Evolutionary conservation across 1,140 invertebrate species (phyloP).

Genomic region (Trachymyrmex septentrionalis): DNA sequence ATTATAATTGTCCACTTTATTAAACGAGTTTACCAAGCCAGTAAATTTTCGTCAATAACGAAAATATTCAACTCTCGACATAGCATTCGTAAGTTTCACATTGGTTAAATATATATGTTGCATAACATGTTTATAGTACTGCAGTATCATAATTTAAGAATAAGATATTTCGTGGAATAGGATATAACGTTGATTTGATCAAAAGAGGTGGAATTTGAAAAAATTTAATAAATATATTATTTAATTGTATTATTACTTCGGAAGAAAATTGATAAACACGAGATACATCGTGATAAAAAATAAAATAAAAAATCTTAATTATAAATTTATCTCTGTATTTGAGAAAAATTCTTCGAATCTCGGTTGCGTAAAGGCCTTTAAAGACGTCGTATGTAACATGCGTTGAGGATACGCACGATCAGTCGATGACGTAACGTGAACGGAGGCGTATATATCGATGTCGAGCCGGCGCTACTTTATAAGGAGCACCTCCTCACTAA

Average conservation of each 20-base stretch:
- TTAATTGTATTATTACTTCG: neutral
- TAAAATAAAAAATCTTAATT: conserved; percentile 8
- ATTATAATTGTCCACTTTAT: neutral
- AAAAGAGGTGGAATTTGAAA: neutral
- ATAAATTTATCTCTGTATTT: conserved; percentile 6
- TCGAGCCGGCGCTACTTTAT: conserved; percentile 81
- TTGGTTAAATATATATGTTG: neutral
- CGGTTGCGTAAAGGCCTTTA: conserved; percentile 52
- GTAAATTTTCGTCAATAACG: neutral
- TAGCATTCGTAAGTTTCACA: neutral
- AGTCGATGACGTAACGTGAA: conserved; percentile 79
- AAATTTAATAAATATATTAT: neutral
- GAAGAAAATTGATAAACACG: neutral
- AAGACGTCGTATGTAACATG: conserved; percentile 49
- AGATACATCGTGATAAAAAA: neutral
- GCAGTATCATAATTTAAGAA: neutral
- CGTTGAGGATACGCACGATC: conserved; percentile 71
- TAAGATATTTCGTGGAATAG: no score
- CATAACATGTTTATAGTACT: neutral
- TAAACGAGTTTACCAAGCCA: neutral
- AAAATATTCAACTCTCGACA: conserved; percentile 16
- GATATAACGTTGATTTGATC: neutral
- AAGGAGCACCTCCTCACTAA: conserved; percentile 80
- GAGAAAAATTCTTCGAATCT: neutral
- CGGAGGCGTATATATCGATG: conserved; percentile 78